Evolutionary conservation across 2,797 vertebrate genomes (phyloP), one percentile per base, ranked within the genome.

Genomic region (Manis javanica): DNA sequence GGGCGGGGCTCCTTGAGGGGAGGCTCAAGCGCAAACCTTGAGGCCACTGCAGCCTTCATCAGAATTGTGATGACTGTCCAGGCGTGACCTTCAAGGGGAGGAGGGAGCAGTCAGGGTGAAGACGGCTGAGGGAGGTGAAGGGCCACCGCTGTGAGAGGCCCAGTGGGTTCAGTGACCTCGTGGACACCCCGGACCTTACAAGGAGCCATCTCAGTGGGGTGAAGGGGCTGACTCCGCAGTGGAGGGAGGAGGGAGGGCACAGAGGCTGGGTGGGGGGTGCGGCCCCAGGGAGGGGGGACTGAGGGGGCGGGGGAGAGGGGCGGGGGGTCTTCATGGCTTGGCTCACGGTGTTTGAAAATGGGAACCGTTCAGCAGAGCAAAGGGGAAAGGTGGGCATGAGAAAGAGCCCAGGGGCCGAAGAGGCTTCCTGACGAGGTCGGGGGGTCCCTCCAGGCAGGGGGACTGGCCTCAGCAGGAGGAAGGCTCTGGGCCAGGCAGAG

Each of bases 271-370:
- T 3, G 34, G 8, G 2, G 39, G 21, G 18, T 8, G 11, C 14
- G 63, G 26, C 37, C 55, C 7, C 5, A 19, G 68, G 15, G 4
- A 4, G 4, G 16, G 46, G 37, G 55, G 71, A 13, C 12, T 49
- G 2, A 42, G n/a, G 59, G 2, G 14, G 5, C 0, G 2, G 46
- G 16, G 34, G 12, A 31, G 59, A 1, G 14, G 5, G 0, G 3
- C 37, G 18, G 34, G 12, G 12, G 29, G 23, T 16, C 51, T 6
- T 57, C 29, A 1, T 3, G 66, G 83, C 37, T 29, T 42, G 15
- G 42, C 57, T 26, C 16, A 34, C 68, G 77, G 46, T 4, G 13
- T 34, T 37, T 53, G 77, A 29, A 34, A 18, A 16, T 26, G 57
- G 39, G 68, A 24, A 46, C 13, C n/a, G 7, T 2, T 29, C 39